phyloP scores from a whole-genome alignment of 2,888 invertebrate genomes.

The Idaea dimidiata region DNA sequence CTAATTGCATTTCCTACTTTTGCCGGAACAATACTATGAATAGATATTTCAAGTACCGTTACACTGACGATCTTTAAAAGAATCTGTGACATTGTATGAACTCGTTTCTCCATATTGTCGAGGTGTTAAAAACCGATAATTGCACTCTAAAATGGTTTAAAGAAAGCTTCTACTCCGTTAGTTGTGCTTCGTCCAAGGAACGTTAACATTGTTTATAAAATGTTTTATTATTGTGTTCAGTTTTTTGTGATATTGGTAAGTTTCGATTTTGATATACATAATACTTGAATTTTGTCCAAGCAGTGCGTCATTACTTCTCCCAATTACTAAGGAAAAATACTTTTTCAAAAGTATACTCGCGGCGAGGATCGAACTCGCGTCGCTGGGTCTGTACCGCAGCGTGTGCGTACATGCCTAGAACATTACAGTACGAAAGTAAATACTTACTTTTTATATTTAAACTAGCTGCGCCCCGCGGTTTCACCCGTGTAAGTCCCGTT shows the following conservation, averaged over 20 bases:
- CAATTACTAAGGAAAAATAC: too few species aligned
- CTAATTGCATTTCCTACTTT: not conserved
- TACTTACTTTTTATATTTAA: too few species aligned
- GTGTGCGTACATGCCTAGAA: too few species aligned
- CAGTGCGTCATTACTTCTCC: too few species aligned
- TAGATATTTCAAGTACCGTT: conserved; percentile 33
- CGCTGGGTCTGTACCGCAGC: too few species aligned
- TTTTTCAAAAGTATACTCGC: too few species aligned
- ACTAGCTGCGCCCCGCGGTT: too few species aligned
- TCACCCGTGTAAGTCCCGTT: too few species aligned
- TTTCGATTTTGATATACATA: conserved; percentile 3
- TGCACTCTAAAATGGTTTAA: conserved; percentile 44
- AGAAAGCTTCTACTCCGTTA: conserved; percentile 56
- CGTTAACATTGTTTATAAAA: conserved; percentile 33
- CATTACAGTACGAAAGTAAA: too few species aligned
- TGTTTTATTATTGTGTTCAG: conserved; percentile 14
- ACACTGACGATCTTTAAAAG: conserved; percentile 29
- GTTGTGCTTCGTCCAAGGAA: conserved; percentile 39
- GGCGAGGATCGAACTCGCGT: too few species aligned
- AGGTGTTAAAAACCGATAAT: conserved; percentile 70
- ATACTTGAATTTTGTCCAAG: not conserved
- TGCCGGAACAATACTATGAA: not conserved
- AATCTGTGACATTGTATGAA: conserved; percentile 50
- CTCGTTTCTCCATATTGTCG: conserved; percentile 50
- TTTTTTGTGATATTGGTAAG: conserved; percentile 23